Evolutionary conservation across 2,888 invertebrate species (phyloP).

Genomic region (Agrochola lota): DNA sequence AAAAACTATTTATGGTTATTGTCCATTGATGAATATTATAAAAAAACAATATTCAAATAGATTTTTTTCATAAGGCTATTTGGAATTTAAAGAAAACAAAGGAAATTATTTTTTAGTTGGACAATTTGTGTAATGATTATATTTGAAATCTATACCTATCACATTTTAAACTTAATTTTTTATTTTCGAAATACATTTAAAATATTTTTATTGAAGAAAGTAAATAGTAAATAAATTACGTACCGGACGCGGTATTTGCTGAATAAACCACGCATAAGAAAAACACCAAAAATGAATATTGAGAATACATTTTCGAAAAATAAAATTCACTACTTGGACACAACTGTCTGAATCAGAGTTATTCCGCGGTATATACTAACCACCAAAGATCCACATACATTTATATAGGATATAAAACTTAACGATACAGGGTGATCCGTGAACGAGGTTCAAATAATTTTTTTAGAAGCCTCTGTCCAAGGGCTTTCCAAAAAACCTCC

Average conservation of each 20-base stretch:
- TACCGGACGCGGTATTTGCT: slow-evolving; percentile 51
- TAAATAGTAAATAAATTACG: slow-evolving; percentile 13
- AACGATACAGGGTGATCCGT: slow-evolving; percentile 18
- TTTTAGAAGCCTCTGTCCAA: too few relatives aligned
- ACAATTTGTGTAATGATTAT: slow-evolving; percentile 4
- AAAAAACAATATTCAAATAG: background rate
- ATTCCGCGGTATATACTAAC: slow-evolving; percentile 34
- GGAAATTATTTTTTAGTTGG: background rate
- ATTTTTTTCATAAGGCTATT: background rate
- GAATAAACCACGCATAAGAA: slow-evolving; percentile 40
- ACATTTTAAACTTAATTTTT: background rate
- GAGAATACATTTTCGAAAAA: slow-evolving; percentile 51
- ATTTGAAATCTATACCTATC: background rate
- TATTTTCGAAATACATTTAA: too few relatives aligned
- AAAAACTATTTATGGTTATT: background rate
- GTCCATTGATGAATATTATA: background rate
- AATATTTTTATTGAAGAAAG: too few relatives aligned
- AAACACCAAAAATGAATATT: slow-evolving; percentile 40
- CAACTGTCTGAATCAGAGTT: slow-evolving; percentile 51
- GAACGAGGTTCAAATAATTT: too few relatives aligned
- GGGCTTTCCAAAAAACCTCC: too few relatives aligned
- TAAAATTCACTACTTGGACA: slow-evolving; percentile 44
- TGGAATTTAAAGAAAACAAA: background rate
- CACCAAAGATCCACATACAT: slow-evolving; percentile 39
- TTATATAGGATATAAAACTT: slow-evolving; percentile 55